phyloP scores from a whole-genome alignment of 2,888 invertebrate genomes.

The Cryptosula pallasiana region DNA sequence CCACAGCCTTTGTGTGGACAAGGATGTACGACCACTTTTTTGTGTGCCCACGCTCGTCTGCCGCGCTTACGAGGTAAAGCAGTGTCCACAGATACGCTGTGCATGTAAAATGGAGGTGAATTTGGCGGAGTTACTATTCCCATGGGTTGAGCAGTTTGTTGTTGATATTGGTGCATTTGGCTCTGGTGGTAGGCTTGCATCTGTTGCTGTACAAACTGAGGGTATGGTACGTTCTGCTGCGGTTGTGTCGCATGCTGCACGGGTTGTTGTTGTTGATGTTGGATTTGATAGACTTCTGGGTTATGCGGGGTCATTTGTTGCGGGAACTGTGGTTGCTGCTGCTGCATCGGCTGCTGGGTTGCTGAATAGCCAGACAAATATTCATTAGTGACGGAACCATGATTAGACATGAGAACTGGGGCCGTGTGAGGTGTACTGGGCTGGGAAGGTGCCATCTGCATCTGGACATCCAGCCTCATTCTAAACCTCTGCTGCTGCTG shows the following conservation, averaged over 20 bases:
- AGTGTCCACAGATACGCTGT: not conserved
- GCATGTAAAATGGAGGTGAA: slow-evolving; percentile 20
- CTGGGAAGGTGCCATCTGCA: not conserved
- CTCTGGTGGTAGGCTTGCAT: slow-evolving; percentile 22
- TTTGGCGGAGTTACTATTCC: slow-evolving; percentile 23
- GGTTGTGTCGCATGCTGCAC: not conserved
- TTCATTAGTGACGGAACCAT: not conserved
- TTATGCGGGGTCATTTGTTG: slow-evolving; percentile 25
- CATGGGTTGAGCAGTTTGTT: not conserved
- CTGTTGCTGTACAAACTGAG: slow-evolving; percentile 23
- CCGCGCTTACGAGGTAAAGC: slow-evolving; percentile 52
- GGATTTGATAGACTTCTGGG: not conserved
- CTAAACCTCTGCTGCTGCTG: slow-evolving; percentile 23
- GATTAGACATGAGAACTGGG: slow-evolving; percentile 12
- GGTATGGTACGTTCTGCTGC: slow-evolving; percentile 22
- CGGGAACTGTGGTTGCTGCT: not conserved
- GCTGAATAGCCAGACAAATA: not conserved
- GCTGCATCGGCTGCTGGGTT: not conserved
- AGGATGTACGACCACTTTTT: slow-evolving; percentile 57
- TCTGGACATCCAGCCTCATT: slow-evolving; percentile 15
- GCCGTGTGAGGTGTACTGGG: slow-evolving; percentile 16
- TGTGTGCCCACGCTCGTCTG: slow-evolving; percentile 56
- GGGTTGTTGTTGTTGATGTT: not conserved
- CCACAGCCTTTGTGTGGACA: slow-evolving; percentile 60
- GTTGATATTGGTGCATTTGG: slow-evolving; percentile 16